Base-by-base conservation (phyloP, 2,888 invertebrate species). In the Coenonympha arcania region DNA sequence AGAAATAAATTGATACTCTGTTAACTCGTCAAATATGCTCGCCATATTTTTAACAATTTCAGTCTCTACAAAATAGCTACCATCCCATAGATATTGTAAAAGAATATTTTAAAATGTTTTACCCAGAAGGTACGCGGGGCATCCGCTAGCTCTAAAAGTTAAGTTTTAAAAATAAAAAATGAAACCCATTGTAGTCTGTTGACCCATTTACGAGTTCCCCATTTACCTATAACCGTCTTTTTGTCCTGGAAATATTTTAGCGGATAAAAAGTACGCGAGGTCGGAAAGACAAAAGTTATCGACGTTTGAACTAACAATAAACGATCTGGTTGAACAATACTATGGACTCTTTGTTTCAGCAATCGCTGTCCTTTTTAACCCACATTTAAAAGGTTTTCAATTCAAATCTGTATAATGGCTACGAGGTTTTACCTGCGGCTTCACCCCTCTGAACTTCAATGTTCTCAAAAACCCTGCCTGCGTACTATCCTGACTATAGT, bases 151-250 rank as follows among this genome's bases (percentile, higher is more conserved):
- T 39, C 16, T 9, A 43, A 11, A 22, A 13, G 40, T 20, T 48
- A 43, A 26, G 33, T 51, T 45, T 44, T 9, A 51, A 45, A n/a
- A 45, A 46, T 42, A 33, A 48, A 51, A 42, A 48, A 54, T 37
- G 49, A 43, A 36, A 33, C 39, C 46, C 36, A 49, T 49, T 47
- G 49, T 55, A 30, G 24, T 28, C 43, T 34, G 52, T 42, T 55
- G 55, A 55, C 55, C 55, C 28, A 47, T 43, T 52, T 55, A 16
- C 48, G 26, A 36, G 33, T 44, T 44, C 34, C 44, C 44, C 46
- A 39, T 53, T 53, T 50, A 50, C 46, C 46, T 40, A 50, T 36
- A 54, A 44, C 28, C 20, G 26, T 39, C 40, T 50, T 34, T 44
- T 50, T 40, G 20, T n/a, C 5, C 3, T 4, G 44, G 16, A 37